Evolutionary conservation across 2,797 vertebrate species (phyloP).

Genomic region (Distichodus sexfasciatus): DNA sequence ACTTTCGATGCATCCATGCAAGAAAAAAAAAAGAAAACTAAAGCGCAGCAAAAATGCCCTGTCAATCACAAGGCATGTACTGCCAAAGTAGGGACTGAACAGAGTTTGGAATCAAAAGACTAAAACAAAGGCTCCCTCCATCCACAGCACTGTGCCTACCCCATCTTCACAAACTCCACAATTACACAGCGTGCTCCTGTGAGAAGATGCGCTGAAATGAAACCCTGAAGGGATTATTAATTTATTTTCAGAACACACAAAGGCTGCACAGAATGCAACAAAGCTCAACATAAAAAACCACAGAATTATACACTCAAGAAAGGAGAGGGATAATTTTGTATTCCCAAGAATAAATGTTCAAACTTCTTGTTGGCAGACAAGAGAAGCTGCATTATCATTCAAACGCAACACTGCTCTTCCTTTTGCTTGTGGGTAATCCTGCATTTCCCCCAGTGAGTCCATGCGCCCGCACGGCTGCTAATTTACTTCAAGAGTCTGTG

Average conservation of each 20-base stretch:
- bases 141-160: constrained; percentile 60
- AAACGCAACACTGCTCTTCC: constrained; percentile 64
- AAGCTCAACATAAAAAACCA: background rate
- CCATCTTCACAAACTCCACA: constrained; percentile 71
- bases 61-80: constrained; percentile 74
- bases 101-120: constrained; percentile 72
- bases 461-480: constrained; percentile 66
- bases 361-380: constrained; percentile 37
- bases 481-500: constrained; percentile 74
- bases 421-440: constrained; percentile 61
- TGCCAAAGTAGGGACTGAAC: constrained; percentile 56
- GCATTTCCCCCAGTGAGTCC: constrained; percentile 65
- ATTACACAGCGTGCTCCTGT: constrained; percentile 69
- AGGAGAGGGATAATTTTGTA: background rate
- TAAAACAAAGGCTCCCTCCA: constrained; percentile 71
- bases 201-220: constrained; percentile 60
- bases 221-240: constrained; percentile 69
- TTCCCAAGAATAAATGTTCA: constrained; percentile 1
- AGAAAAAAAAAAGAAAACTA: constrained; percentile 1
- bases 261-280: constrained; percentile 45
- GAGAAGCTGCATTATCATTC: constrained; percentile 63
- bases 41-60: constrained; percentile 60
- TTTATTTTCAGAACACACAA: constrained; percentile 58
- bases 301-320: background rate
- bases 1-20: constrained; percentile 65